These are phyloP conservation scores for Eretmocerus hayati DNA, from an alignment of 2,888 invertebrate species.

Conservation along the genomic window DNA sequence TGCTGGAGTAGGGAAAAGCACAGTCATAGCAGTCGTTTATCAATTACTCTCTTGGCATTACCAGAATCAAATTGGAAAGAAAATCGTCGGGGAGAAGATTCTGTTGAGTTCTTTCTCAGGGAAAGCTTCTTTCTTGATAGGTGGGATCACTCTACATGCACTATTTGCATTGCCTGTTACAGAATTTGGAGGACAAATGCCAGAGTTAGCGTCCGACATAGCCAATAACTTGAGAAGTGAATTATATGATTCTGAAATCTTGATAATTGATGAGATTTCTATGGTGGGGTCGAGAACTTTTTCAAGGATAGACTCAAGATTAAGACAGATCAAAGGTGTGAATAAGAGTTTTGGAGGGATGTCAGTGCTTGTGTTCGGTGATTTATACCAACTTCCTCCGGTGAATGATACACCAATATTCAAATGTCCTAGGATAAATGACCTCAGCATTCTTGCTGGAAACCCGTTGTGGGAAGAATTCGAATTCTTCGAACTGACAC, in stretches of 20 bases:
- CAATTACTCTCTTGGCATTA: too few species aligned
- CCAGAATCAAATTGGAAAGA: too few species aligned
- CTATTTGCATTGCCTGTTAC: too few species aligned
- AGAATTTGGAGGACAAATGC: too few species aligned
- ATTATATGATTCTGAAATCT: too few species aligned
- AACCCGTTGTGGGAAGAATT: too few species aligned
- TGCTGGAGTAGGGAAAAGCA: too few species aligned
- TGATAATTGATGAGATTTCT: slow-evolving; percentile 39
- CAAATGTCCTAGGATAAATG: slow-evolving; percentile 9
- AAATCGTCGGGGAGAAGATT: too few species aligned
- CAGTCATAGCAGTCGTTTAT: too few species aligned
- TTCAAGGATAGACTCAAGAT: slow-evolving; percentile 31
- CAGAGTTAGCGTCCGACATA: too few species aligned
- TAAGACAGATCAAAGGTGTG: slow-evolving; percentile 32
- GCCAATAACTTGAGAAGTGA: too few species aligned
- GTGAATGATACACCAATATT: slow-evolving; percentile 29
- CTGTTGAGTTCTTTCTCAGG: too few species aligned
- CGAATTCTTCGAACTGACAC: slow-evolving; percentile 28
- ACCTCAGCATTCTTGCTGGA: slow-evolving; percentile 23
- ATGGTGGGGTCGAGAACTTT: slow-evolving; percentile 32
- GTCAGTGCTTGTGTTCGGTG: slow-evolving; percentile 36
- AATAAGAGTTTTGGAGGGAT: slow-evolving; percentile 33
- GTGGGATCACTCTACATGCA: slow-evolving; percentile 30
- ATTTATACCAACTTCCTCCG: slow-evolving; percentile 36
- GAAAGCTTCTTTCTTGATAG: slow-evolving; percentile 29